Conservation (phyloP, 2,113 vertebrate species). For the Apodemus speciosus region DNA sequence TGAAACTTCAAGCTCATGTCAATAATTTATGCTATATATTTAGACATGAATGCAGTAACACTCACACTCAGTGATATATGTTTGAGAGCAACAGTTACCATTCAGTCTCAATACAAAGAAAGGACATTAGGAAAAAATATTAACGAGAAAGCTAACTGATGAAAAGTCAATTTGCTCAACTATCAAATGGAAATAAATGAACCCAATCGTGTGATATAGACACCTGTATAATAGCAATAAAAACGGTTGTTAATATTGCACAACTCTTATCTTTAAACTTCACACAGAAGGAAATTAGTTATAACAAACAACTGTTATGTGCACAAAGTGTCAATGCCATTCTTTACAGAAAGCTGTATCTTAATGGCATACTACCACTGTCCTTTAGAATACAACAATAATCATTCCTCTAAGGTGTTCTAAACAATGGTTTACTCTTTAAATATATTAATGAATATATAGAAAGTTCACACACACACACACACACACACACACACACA, state of each 20-base stretch:
- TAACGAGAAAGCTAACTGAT: conserved; percentile 58
- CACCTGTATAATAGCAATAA: background rate
- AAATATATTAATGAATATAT: background rate
- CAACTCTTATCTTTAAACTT: conserved; percentile 20
- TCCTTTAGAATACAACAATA: background rate
- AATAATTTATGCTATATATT: conserved; percentile 76
- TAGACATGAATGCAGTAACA: background rate
- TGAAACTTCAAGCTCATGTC: conserved; percentile 72
- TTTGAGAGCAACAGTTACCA: conserved; percentile 79
- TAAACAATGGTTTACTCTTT: background rate
- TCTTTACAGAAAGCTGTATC: background rate
- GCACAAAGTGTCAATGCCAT: background rate
- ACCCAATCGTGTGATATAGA: background rate
- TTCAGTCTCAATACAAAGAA: conserved; percentile 78
- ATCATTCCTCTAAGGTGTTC: background rate
- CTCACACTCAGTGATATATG: conserved; percentile 65
- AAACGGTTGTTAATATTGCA: background rate
- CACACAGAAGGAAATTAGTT: background rate
- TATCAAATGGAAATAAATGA: conserved; percentile 67
- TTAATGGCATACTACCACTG: background rate
- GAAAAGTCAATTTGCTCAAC: conserved; percentile 73
- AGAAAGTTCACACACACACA: background rate
- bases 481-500: background rate
- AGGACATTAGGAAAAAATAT: conserved; percentile 65
- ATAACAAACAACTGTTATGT: background rate